Evolutionary conservation across 2,113 vertebrate genomes (phyloP).

Genomic region (Chaetorhynchus papuensis): DNA sequence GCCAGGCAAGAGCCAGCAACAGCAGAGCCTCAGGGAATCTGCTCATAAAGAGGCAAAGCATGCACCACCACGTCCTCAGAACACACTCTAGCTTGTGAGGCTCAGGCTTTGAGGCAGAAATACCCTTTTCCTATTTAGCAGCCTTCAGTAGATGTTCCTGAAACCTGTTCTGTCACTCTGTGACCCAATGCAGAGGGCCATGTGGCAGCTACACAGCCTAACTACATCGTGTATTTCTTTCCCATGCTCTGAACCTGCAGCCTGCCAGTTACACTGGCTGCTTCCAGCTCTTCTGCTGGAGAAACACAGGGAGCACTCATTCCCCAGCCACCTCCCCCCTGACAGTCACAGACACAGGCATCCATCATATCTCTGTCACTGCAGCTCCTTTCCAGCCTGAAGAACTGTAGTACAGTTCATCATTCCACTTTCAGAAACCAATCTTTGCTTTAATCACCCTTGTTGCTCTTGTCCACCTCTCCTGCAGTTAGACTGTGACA

Average conservation of each 20-base stretch:
- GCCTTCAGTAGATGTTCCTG: not conserved
- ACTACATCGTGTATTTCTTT: accelerated
- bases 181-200: not conserved
- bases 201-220: not conserved
- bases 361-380: not conserved
- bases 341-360: not conserved
- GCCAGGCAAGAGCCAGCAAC: not conserved
- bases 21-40: not conserved
- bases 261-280: accelerated
- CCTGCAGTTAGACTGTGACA: not conserved
- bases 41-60: not conserved
- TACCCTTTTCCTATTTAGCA: not conserved
- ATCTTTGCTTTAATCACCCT: not conserved
- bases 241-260: not conserved
- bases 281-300: not conserved
- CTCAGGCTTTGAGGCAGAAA: not conserved
- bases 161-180: not conserved
- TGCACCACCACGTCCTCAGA: not conserved
- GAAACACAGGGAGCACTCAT: not conserved
- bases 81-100: not conserved
- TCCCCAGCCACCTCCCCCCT: not conserved
- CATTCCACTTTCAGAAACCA: not conserved
- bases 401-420: accelerated
- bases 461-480: not conserved
- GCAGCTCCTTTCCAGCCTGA: not conserved